These are phyloP conservation scores for Polylopha cassiicola DNA, from an alignment of 2,888 invertebrate genomes.

Conservation along the genomic window DNA sequence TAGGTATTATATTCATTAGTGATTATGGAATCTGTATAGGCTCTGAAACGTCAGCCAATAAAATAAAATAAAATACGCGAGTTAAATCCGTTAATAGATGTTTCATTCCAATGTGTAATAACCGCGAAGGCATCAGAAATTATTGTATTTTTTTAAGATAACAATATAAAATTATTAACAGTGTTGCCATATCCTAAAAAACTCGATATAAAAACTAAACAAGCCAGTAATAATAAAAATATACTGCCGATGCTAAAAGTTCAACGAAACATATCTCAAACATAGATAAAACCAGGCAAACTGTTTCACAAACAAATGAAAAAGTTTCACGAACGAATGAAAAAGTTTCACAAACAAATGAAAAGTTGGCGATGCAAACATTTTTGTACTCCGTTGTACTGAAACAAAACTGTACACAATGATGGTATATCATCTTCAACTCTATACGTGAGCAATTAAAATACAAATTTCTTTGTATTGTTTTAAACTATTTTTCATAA, in stretches of 20 bases:
- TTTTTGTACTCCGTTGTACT: constrained; percentile 1
- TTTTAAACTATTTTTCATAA: too few species aligned
- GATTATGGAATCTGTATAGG: neutral
- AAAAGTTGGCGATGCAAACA: neutral
- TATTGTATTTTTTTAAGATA: too few species aligned
- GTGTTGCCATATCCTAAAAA: too few species aligned
- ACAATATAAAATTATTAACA: too few species aligned
- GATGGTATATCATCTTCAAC: neutral
- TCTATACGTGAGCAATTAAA: too few species aligned
- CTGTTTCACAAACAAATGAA: neutral
- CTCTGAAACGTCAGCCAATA: too few species aligned
- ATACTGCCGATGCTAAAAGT: too few species aligned
- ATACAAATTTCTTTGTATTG: too few species aligned
- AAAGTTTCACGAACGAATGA: neutral
- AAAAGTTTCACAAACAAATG: neutral
- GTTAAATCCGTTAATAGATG: too few species aligned
- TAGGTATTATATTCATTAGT: constrained; percentile 1
- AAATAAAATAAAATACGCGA: neutral
- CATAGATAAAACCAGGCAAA: neutral
- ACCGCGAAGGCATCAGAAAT: too few species aligned
- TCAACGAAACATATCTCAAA: constrained; percentile 2
- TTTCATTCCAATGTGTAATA: too few species aligned
- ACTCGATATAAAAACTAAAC: neutral
- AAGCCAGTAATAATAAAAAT: neutral
- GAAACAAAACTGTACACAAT: neutral